Evolutionary conservation across 2,888 invertebrate species (phyloP).

Genomic region (Lasioglossum lativentre): DNA sequence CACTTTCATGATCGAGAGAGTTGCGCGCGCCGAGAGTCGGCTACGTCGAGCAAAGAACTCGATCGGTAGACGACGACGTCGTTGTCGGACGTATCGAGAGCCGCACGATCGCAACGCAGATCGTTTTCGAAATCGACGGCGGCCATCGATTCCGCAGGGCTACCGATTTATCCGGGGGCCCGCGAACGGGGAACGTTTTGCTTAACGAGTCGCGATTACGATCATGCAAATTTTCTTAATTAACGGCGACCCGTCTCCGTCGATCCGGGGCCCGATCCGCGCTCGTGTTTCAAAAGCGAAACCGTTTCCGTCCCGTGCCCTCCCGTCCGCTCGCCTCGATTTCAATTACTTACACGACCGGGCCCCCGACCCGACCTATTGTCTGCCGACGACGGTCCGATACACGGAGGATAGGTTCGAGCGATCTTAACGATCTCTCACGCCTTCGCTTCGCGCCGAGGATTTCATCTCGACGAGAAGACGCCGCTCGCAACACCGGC

Average conservation of each 20-base stretch:
- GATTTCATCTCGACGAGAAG: constrained; percentile 23
- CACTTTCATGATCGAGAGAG: constrained; percentile 69
- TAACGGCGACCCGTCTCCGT: constrained; percentile 56
- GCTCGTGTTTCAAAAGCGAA: constrained; percentile 58
- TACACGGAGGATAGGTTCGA: constrained; percentile 14
- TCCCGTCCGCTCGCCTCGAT: constrained; percentile 19
- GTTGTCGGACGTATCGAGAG: constrained; percentile 16
- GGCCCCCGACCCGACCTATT: constrained; percentile 44
- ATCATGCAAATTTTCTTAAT: constrained; percentile 73
- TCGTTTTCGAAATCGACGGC: constrained; percentile 56
- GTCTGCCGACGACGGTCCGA: constrained; percentile 37
- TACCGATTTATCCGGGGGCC: constrained; percentile 47
- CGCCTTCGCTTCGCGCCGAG: constrained; percentile 35
- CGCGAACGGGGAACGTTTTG: constrained; percentile 43
- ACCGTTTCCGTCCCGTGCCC: constrained; percentile 35
- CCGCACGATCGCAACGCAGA: constrained; percentile 29
- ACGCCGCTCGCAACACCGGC: not conserved
- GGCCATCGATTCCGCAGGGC: constrained; percentile 14
- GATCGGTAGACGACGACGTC: constrained; percentile 22
- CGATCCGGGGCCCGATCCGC: constrained; percentile 13
- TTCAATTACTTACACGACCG: constrained; percentile 39
- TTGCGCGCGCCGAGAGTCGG: constrained; percentile 7
- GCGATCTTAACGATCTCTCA: constrained; percentile 50
- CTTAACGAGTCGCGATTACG: constrained; percentile 67
- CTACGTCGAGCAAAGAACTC: constrained; percentile 47